phyloP scores from a whole-genome alignment of 1,140 invertebrate genomes.

The Drosophila quadrilineata region DNA sequence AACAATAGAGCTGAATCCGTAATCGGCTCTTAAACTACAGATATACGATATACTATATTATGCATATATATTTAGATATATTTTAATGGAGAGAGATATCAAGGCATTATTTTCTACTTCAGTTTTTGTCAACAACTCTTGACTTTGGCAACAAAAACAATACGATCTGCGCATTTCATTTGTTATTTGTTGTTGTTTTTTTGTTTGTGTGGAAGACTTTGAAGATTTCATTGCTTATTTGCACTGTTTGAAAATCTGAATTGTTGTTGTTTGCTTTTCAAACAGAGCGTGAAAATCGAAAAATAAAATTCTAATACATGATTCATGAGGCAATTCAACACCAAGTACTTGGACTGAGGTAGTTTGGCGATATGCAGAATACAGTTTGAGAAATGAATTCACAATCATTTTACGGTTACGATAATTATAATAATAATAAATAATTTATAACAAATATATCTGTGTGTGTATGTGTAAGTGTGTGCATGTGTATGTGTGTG shows the following conservation, averaged over 20 bases:
- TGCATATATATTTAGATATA: slow-evolving; percentile 31
- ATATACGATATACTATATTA: slow-evolving; percentile 33
- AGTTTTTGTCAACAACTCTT: slow-evolving; percentile 28
- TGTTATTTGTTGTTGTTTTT: no score
- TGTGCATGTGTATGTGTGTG: slow-evolving; percentile 19
- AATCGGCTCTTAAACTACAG: no score
- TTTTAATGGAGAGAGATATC: slow-evolving; percentile 53
- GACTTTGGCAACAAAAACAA: slow-evolving; percentile 18
- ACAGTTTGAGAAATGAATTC: slow-evolving; percentile 53
- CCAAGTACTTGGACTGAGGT: slow-evolving; percentile 77
- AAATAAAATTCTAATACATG: slow-evolving; percentile 46
- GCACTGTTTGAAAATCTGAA: background rate
- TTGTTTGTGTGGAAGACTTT: slow-evolving; percentile 49
- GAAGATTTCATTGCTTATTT: slow-evolving; percentile 42
- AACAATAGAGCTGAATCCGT: no score
- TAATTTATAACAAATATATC: slow-evolving; percentile 69
- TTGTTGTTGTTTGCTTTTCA: slow-evolving; percentile 37
- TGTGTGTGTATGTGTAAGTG: slow-evolving; percentile 26
- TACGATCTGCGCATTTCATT: slow-evolving; percentile 15
- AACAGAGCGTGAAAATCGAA: slow-evolving; percentile 36
- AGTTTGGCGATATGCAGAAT: slow-evolving; percentile 68
- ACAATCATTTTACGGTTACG: slow-evolving; percentile 27
- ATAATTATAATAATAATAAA: slow-evolving; percentile 74
- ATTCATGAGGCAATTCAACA: slow-evolving; percentile 76
- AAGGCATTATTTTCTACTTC: slow-evolving; percentile 37